Percentiles rank a stretch among this genome's conserved stretches.
phyloP scores from a whole-genome alignment of 2,888 invertebrate species.

The Megastigmus dorsalis region DNA sequence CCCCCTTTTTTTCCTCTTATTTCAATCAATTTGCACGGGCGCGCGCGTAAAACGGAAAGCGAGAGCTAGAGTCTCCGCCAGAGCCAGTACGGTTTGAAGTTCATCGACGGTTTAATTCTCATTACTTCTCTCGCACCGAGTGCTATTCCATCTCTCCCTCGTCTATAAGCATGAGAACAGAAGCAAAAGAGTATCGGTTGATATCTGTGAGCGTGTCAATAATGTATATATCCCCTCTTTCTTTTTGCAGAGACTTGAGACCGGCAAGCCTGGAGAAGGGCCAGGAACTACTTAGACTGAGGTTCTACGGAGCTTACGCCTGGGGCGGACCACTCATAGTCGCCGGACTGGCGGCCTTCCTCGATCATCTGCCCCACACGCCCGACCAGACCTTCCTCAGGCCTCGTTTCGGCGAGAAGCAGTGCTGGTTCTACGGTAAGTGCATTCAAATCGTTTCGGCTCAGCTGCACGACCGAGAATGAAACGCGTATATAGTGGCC shows the following conservation, averaged over 20 bases:
- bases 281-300: conserved; percentile 86
- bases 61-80: background rate
- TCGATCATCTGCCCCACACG: conserved; percentile 81
- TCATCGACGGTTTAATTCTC: no score
- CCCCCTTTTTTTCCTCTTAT: background rate
- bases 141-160: background rate
- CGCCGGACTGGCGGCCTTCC: conserved; percentile 83
- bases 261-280: conserved; percentile 90
- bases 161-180: background rate
- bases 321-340: conserved; percentile 89
- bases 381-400: conserved; percentile 79
- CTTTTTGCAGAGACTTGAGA: conserved; percentile 83
- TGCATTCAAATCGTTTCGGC: no score
- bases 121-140: no score
- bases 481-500: no score
- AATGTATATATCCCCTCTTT: conserved; percentile 15
- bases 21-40: conserved; percentile 25
- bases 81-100: no score
- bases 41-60: background rate
- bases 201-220: no score
- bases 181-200: no score
- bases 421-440: conserved; percentile 90
- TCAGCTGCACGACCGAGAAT: no score
- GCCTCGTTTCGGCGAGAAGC: conserved; percentile 85
- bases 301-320: conserved; percentile 88